Evolutionary conservation across 2,113 vertebrate species (phyloP), one percentile per base, ranked within the genome.

Genomic region (Scophthalmus maximus): DNA sequence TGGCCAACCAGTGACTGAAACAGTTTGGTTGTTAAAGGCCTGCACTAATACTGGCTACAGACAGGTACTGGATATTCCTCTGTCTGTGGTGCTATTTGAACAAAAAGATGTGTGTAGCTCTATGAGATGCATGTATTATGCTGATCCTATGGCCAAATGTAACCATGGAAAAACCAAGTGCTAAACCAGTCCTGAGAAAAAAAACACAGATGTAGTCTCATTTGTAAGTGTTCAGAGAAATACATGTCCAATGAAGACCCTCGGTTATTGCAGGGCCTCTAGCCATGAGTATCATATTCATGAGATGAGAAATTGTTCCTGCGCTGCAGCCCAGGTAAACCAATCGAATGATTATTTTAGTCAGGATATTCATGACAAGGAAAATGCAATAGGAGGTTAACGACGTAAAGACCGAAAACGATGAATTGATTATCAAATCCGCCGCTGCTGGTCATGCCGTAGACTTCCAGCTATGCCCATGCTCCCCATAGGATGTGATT

Each of bases 401-500:
- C 18, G 52, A 30, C 12, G 8, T 59, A 29, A 61, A 50, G 27
- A 53, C 3, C 10, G 20, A 63, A 56, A 73, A 34, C 2, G 4
- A 70, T 50, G 34, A 58, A 51, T 15, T 32, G 47, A 65, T 65
- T 53, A 82, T 34, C 22, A 64, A 27, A 57, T 36, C 18, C 8
- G 3, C 14, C 26, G 44, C 3, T 47, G 58, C 25, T 66, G 62
- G 27, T 67, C 20, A 58, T 4, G 34, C 25, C 44, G 23, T 14
- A n/a, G 22, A 38, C 18, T 15, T 42, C 58, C 56, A 72, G 78
- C 67, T 85, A 68, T 22, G 58, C 46, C 46, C 27, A 22, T 47
- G 63, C 56, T 70, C 60, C 66, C 82, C 73, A 42, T 40, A 52
- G 56, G 61, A 81, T 85, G 47, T 58, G 82, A 80, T 90, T 63